Conservation (phyloP, 2,888 invertebrate genomes). For the Didymodactylos carnosus region DNA sequence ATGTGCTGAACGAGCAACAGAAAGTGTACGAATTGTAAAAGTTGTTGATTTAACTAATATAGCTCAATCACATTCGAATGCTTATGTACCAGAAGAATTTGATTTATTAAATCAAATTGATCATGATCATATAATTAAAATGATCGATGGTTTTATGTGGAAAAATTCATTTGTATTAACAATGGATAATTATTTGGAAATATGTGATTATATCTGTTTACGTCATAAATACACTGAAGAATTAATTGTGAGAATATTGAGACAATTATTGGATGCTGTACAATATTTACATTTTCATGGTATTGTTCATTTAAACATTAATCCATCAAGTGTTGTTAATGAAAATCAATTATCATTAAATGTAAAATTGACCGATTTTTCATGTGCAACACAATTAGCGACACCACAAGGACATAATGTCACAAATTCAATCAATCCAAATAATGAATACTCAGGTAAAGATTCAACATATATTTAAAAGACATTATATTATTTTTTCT, state of each 20-base stretch:
- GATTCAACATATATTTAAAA: not conserved
- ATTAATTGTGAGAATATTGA: slow-evolving; percentile 5
- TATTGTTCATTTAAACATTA: slow-evolving; percentile 40
- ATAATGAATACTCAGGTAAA: not conserved
- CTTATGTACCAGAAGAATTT: not conserved
- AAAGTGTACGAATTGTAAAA: not conserved
- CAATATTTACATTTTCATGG: slow-evolving; percentile 89
- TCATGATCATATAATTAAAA: not conserved
- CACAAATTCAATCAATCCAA: not conserved
- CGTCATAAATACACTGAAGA: slow-evolving; percentile 13
- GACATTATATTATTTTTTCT: not conserved
- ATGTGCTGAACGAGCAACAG: not conserved
- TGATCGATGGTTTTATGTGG: not conserved
- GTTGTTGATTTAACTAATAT: not conserved
- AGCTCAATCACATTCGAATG: too few relatives aligned
- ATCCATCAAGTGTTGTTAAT: slow-evolving; percentile 41
- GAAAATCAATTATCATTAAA: slow-evolving; percentile 5
- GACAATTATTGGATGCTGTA: slow-evolving; percentile 55
- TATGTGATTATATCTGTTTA: slow-evolving; percentile 5
- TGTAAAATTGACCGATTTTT: slow-evolving; percentile 8
- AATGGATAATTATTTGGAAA: not conserved
- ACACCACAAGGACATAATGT: not conserved
- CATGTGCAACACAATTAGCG: not conserved
- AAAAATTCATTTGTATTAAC: not conserved
- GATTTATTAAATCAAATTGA: not conserved